Evolutionary conservation across 2,888 invertebrate species (phyloP).

Genomic region (Eristalinus aeneus): DNA sequence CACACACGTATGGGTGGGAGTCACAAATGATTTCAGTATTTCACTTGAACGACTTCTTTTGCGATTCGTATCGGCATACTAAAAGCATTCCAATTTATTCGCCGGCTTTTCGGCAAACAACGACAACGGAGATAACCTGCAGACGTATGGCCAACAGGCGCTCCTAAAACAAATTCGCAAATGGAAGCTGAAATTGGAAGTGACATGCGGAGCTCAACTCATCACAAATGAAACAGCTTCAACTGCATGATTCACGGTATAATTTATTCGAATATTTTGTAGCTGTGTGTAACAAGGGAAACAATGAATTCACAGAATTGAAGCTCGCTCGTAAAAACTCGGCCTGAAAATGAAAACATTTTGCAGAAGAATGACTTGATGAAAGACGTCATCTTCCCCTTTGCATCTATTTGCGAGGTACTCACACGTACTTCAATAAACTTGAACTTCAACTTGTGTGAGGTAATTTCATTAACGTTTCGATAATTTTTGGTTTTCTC

Average conservation of each 20-base stretch:
- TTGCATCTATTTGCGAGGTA: not conserved
- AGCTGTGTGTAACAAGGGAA: not conserved
- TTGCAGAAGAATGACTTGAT: not conserved
- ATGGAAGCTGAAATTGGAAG: not conserved
- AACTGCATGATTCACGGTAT: not conserved
- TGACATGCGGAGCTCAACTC: not conserved
- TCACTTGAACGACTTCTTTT: not conserved
- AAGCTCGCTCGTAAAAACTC: not conserved
- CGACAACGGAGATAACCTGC: not conserved
- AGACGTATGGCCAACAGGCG: not conserved
- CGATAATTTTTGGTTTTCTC: constrained; percentile 1
- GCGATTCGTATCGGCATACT: not conserved
- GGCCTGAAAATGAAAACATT: not conserved
- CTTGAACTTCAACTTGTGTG: constrained; percentile 55
- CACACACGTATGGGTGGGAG: not conserved
- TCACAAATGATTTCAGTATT: not conserved
- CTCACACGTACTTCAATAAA: constrained; percentile 16
- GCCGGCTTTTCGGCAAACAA: too few species aligned
- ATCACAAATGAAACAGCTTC: not conserved
- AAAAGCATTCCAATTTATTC: not conserved
- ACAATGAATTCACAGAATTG: not conserved
- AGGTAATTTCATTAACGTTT: constrained; percentile 45
- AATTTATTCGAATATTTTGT: not conserved
- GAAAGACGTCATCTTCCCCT: not conserved
- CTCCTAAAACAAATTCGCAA: too few species aligned